phyloP scores from a whole-genome alignment of 2,888 invertebrate genomes.

The Alsophila aescularia region DNA sequence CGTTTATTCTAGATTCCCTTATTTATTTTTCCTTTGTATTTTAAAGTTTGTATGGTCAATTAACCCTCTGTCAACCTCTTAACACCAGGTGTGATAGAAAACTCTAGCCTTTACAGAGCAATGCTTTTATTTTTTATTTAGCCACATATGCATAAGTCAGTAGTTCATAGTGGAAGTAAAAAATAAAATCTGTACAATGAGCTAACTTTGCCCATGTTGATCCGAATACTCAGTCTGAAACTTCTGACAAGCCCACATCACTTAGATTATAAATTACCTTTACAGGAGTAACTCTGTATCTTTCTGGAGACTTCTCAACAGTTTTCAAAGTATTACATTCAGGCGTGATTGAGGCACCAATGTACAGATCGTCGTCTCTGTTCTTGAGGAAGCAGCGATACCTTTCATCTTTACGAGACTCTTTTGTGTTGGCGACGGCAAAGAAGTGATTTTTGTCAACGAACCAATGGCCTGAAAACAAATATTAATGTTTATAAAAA shows the following conservation, averaged over 20 bases:
- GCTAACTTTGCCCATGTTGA: too few species aligned
- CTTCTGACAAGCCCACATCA: neutral
- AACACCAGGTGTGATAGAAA: too few species aligned
- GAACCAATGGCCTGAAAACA: conserved; percentile 96
- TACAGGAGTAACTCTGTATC: conserved; percentile 93
- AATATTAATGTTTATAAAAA: neutral
- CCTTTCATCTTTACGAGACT: conserved; percentile 96
- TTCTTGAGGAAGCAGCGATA: conserved; percentile 97
- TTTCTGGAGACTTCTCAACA: conserved; percentile 96
- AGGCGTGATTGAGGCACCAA: conserved; percentile 96
- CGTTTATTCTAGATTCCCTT: too few species aligned
- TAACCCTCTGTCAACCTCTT: too few species aligned
- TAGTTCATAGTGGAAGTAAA: too few species aligned
- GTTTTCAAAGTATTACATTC: conserved; percentile 97
- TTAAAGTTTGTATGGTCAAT: too few species aligned
- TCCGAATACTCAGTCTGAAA: too few species aligned
- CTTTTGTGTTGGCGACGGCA: conserved; percentile 98
- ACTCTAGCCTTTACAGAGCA: too few species aligned
- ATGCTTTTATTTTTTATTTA: too few species aligned
- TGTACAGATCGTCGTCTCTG: conserved; percentile 95
- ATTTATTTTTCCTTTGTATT: too few species aligned
- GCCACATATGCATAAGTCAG: too few species aligned
- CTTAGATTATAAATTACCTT: conserved; percentile 56
- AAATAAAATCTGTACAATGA: too few species aligned
- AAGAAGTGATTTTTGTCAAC: conserved; percentile 98